Evolutionary conservation across 2,113 vertebrate genomes (phyloP).

Genomic region (Cervus canadensis): DNA sequence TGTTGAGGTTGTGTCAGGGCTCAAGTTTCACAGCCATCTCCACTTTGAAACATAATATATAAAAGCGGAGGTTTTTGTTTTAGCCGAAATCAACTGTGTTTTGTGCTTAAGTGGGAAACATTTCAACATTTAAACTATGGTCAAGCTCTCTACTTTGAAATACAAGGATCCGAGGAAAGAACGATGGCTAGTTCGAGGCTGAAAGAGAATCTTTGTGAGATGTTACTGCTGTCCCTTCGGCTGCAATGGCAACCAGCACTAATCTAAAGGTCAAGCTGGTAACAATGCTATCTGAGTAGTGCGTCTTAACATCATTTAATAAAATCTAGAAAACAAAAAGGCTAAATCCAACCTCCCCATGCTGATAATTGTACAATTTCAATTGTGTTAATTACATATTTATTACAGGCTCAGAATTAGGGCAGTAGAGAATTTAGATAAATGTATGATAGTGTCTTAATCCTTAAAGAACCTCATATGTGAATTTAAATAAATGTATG

Average conservation of each 20-base stretch:
- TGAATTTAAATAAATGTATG: neutral
- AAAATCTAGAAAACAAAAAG: neutral
- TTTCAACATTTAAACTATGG: constrained; percentile 54
- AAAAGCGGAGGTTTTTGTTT: neutral
- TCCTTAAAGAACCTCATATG: neutral
- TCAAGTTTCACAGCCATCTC: constrained; percentile 65
- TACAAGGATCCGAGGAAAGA: constrained; percentile 46
- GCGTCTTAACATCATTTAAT: neutral
- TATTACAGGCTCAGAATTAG: neutral
- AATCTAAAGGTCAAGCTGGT: constrained; percentile 19
- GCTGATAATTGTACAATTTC: neutral
- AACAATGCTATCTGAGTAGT: neutral
- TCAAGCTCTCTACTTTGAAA: constrained; percentile 57
- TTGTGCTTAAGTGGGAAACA: constrained; percentile 57
- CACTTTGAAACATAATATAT: constrained; percentile 69
- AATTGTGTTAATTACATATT: neutral
- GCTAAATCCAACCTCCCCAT: neutral
- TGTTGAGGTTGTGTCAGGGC: constrained; percentile 26
- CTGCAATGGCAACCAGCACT: constrained; percentile 5
- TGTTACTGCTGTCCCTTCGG: constrained; percentile 40
- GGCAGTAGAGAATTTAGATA: neutral
- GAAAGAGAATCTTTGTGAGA: constrained; percentile 66
- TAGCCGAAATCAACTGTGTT: constrained; percentile 58
- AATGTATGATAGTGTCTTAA: neutral
- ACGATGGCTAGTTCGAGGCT: constrained; percentile 8